Evolutionary conservation across 2,888 invertebrate genomes (phyloP), one percentile per base, ranked within the genome.

Genomic region (Cheiracanthium punctorium): DNA sequence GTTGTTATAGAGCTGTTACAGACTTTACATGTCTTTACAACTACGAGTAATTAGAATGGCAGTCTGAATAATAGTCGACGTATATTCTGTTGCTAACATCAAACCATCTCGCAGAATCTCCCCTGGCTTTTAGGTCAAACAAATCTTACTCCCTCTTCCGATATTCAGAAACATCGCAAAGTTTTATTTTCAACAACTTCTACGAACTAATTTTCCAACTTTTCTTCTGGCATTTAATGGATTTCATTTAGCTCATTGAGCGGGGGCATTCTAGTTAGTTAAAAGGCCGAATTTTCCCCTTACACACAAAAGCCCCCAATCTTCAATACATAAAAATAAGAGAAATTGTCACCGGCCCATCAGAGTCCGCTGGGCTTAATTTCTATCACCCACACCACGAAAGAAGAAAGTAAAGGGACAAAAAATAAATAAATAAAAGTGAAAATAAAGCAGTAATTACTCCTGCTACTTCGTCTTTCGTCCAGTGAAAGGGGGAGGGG

Each of bases 361-460:
- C 7, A 24, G 24, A 7, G 10, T 48, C 43, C 43, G 17, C 43
- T 48, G 43, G 58, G 84, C 84, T 84, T 84, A 84, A 84, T 84
- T 84, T 84, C 84, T 84, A 73, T 77, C 84, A 72, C 84, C 72
- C 58, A 71, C 79, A 20, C 14, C 28, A 24, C 20, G 20, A 33
- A 33, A 24, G 20, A n/a, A 20, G 24, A 24, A 64, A 64, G 29
- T 28, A 24, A 28, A 33, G 20, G n/a, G 33, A 69, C 32, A 73
- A 79, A n/a, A n/a, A n/a, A n/a, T n/a, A n/a, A n/a, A n/a, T n/a
- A n/a, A n/a, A n/a, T n/a, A n/a, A n/a, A n/a, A n/a, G n/a, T n/a
- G n/a, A n/a, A n/a, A n/a, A n/a, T n/a, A 71, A 77, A 84, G 73
- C 67, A 73, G 77, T 84, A 84, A 84, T 84, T 84, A 84, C 77